A percentile compares a stretch with the other conserved stretches of the same genome.
These are phyloP conservation scores for Scortum barcoo DNA, from an alignment of 2,113 vertebrate species.

Conservation along the genomic window DNA sequence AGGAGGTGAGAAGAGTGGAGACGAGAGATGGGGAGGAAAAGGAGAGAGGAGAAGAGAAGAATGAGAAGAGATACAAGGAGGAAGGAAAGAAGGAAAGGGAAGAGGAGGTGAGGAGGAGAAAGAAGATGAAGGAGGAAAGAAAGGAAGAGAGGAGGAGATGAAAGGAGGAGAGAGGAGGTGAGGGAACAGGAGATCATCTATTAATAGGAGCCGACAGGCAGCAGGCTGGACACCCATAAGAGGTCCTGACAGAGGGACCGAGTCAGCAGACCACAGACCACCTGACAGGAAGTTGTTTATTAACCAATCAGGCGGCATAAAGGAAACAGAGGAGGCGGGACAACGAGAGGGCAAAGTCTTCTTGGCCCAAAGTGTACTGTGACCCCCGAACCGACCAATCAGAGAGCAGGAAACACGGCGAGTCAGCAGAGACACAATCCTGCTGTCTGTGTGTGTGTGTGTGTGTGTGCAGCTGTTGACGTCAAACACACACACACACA, in stretches of 20 bases:
- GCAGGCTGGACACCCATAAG: slow-evolving; percentile 68
- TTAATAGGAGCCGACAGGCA: slow-evolving; percentile 66
- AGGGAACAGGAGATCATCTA: slow-evolving; percentile 19
- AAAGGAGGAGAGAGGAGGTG: background rate
- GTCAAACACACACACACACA: no score
- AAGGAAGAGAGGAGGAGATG: background rate
- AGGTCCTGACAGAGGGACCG: slow-evolving; percentile 59
- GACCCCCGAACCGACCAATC: slow-evolving; percentile 59
- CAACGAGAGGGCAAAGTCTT: slow-evolving; percentile 51
- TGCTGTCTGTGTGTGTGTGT: slow-evolving; percentile 11
- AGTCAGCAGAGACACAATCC: slow-evolving; percentile 61
- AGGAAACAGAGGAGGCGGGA: background rate
- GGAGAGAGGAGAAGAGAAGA: background rate
- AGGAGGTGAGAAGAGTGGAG: background rate
- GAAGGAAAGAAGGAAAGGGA: background rate
- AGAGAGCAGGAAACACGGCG: slow-evolving; percentile 29
- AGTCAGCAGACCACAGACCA: slow-evolving; percentile 65
- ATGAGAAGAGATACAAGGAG: background rate
- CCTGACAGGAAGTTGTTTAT: slow-evolving; percentile 64
- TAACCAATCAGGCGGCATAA: slow-evolving; percentile 51
- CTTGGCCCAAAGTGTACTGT: slow-evolving; percentile 39
- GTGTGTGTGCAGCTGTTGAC: slow-evolving; percentile 21
- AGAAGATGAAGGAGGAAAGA: background rate
- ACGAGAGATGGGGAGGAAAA: background rate
- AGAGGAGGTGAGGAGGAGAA: background rate